These are phyloP conservation scores for Paracanthobrama guichenoti DNA, from an alignment of 2,113 vertebrate species.

Conservation along the genomic window DNA sequence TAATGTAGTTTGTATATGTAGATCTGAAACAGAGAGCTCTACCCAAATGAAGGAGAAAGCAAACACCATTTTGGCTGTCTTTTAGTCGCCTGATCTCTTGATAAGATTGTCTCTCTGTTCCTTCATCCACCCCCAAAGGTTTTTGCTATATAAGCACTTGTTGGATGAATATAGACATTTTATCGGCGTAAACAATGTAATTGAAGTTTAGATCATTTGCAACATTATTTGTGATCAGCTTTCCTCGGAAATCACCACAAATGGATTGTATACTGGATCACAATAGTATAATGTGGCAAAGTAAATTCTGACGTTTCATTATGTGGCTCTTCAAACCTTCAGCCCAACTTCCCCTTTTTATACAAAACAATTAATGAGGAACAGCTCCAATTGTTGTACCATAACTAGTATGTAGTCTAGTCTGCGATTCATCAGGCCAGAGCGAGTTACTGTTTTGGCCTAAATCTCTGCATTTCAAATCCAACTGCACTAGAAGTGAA, in stretches of 20 bases:
- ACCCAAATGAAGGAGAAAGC: conserved; percentile 24
- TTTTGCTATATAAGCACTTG: not conserved
- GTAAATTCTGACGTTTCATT: not conserved
- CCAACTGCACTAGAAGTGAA: not conserved
- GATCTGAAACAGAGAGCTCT: conserved; percentile 20
- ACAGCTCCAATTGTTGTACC: not conserved
- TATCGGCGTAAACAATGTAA: not conserved
- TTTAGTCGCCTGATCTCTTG: conserved; percentile 23
- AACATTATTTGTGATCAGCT: not conserved
- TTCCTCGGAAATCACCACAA: not conserved
- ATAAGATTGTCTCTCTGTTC: conserved; percentile 35
- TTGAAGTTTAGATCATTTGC: not conserved
- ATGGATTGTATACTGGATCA: not conserved
- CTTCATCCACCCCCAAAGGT: not conserved
- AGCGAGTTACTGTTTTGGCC: not conserved
- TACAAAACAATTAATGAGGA: not conserved
- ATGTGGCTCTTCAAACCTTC: not conserved
- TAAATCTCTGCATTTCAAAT: conserved; percentile 15
- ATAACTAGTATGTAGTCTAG: not conserved
- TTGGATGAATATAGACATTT: not conserved
- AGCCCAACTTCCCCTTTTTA: not conserved
- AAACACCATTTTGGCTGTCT: conserved; percentile 36
- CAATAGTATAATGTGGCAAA: conserved; percentile 8
- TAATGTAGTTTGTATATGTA: conserved; percentile 18
- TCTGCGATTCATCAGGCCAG: not conserved